These are phyloP conservation scores for Mixornis gularis DNA, from an alignment of 2,113 vertebrate species.

Conservation along the genomic window DNA sequence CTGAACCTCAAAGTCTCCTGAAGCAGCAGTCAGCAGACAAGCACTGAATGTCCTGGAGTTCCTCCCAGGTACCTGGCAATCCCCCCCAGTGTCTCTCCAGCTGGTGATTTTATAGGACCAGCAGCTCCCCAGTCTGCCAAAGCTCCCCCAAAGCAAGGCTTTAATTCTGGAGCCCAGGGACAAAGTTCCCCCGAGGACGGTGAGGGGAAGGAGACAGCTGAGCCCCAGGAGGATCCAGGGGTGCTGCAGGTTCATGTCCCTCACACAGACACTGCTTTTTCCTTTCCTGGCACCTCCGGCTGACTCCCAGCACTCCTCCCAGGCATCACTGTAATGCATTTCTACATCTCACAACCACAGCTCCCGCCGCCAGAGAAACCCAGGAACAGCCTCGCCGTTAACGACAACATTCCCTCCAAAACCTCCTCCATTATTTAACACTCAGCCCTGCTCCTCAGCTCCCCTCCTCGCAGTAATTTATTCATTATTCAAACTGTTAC, in stretches of 20 bases:
- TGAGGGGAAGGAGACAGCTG: neutral
- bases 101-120: neutral
- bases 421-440: constrained; percentile 38
- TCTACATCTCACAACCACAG: neutral
- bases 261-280: neutral
- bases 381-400: neutral
- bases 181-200: rapidly evolving
- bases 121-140: neutral
- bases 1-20: neutral
- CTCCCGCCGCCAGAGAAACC: neutral
- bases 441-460: neutral
- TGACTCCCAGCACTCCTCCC: neutral
- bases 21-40: neutral
- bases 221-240: neutral
- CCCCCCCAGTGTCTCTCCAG: neutral
- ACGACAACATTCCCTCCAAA: neutral
- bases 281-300: neutral
- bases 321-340: neutral
- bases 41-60: neutral
- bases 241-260: neutral
- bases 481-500: constrained; percentile 8
- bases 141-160: neutral
- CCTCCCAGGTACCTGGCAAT: neutral
- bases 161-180: neutral
- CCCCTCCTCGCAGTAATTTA: neutral